Conservation (phyloP, 2,888 invertebrate genomes). For the Himalopsyche japonica region DNA sequence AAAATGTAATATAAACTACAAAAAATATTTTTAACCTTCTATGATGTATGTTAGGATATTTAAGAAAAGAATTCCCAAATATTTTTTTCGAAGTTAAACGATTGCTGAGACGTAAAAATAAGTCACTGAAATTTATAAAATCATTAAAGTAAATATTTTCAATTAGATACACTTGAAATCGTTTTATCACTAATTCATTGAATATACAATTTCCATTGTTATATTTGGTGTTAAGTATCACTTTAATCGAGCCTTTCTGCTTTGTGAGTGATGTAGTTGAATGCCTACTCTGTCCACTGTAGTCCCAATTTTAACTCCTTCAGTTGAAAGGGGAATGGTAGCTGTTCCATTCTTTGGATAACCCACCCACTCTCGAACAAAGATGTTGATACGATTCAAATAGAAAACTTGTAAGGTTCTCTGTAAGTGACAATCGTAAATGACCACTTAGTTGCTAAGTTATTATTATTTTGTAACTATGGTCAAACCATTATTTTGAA, state of each 20-base stretch:
- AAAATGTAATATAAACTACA: no score
- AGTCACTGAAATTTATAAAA: no score
- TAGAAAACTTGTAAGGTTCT: not conserved
- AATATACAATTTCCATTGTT: not conserved
- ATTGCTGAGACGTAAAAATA: no score
- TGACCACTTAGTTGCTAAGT: not conserved
- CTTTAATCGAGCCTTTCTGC: not conserved
- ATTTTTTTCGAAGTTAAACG: no score
- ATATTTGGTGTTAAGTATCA: not conserved
- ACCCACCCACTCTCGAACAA: not conserved
- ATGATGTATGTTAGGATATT: no score
- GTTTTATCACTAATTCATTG: not conserved
- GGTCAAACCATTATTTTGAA: no score
- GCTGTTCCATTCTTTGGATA: not conserved
- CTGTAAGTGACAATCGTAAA: conserved; percentile 11
- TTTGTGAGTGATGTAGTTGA: not conserved
- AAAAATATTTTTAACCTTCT: no score
- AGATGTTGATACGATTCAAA: conserved; percentile 25
- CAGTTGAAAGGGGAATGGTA: not conserved
- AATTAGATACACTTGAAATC: no score
- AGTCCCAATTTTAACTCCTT: not conserved
- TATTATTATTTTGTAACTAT: no score
- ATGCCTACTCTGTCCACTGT: not conserved
- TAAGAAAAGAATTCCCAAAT: no score
- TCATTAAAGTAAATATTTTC: no score